Conservation (phyloP, 2,113 vertebrate species). For the Prolemur simus region DNA sequence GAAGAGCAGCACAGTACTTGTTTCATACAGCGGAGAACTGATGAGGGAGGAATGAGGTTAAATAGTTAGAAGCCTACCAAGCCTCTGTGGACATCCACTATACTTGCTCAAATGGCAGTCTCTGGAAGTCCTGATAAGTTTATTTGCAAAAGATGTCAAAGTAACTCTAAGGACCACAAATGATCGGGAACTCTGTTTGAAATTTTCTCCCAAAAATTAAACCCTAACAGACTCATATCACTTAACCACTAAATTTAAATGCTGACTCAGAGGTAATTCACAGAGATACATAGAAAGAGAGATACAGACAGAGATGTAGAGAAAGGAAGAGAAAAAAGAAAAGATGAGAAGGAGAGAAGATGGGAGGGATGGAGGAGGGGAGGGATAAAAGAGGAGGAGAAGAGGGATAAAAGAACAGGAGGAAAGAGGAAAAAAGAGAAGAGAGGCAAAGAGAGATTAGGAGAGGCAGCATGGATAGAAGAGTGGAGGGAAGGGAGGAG, state of each 20-base stretch:
- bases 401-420: background rate
- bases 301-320: background rate
- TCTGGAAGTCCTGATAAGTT: background rate
- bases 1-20: rapidly evolving
- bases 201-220: background rate
- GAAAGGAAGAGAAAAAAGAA: background rate
- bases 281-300: background rate
- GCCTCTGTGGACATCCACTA: background rate
- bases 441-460: background rate
- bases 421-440: background rate
- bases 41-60: background rate
- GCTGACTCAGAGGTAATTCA: background rate
- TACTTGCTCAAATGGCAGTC: background rate
- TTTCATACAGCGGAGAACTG: background rate
- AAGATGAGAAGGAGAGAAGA: background rate
- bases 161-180: background rate
- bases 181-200: background rate
- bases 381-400: background rate
- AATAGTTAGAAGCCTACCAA: background rate
- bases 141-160: background rate
- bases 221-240: background rate
- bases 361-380: too few relatives aligned
- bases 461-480: background rate
- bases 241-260: background rate
- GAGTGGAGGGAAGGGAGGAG: background rate